Base-by-base conservation (phyloP, 2,888 invertebrate genomes). In the Auanema sp. region DNA sequence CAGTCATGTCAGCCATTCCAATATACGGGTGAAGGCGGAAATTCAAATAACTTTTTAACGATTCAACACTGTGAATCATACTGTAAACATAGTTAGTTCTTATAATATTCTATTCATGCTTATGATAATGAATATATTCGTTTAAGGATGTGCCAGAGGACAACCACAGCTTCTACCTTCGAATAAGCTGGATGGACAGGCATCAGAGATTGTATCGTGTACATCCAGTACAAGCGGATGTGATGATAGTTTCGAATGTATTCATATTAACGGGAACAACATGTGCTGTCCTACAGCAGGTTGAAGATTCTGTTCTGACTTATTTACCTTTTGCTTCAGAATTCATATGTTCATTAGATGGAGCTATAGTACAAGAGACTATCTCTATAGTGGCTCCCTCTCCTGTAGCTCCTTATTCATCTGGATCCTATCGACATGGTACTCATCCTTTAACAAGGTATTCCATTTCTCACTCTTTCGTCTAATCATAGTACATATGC, bases 1-100 rank as follows among this genome's bases (percentile, higher is more conserved):
- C 69, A 68, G 10, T 62, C 54, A 4, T 80, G 80, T 65, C 60
- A 60, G 14, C 51, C 61, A 44, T 80, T 80, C 62, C 65, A 72
- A 16, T 80, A 68, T 58, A 47, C 64, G 6, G 80, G 80, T 43
- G 40, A 56, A 41, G 73, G 76, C 23, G 80, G 80, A 1, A 80
- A 80, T 61, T 70, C 79, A 42, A 80, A 80, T 56, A 74, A 80
- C 60, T 80, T 80, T 58, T 25, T 69, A 23, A 76, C 74, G 0
- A 54, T 61, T 33, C 43, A 53, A 5, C 79, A 80, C 44, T 80
- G 80, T 58, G 70, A 75, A 56, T 67, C 71, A 11, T 78, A 76
- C 61, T 80, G 80, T 68, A 55, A 40, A 18, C 60, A 62, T 12
- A 57, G 78, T 78, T 50, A 71, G 71, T 65, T 47, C 16, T n/a